Percentiles rank a stretch among this genome's conserved stretches.
These are phyloP conservation scores for Ceyx erithaca DNA, from an alignment of 2,797 vertebrate species.

Conservation along the genomic window DNA sequence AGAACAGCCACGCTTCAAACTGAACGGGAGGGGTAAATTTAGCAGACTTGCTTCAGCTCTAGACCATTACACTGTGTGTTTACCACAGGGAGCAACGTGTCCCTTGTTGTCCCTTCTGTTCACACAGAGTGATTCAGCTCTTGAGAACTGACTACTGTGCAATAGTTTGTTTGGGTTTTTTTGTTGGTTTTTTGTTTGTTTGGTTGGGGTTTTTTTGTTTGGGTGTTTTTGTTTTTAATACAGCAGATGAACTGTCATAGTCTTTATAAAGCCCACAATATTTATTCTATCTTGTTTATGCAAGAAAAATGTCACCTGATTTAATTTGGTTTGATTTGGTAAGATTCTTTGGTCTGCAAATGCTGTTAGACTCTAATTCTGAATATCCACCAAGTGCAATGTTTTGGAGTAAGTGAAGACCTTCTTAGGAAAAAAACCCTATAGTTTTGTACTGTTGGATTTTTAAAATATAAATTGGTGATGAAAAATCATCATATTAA, in stretches of 20 bases:
- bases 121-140: constrained; percentile 36
- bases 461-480: not conserved
- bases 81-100: not conserved
- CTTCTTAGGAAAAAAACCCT: not conserved
- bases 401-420: not conserved
- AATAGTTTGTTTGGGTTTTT: not conserved
- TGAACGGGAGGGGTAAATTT: not conserved
- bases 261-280: not conserved
- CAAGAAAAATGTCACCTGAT: not conserved
- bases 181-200: not conserved
- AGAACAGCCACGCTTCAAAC: not conserved
- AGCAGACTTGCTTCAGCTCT: not conserved
- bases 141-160: not conserved
- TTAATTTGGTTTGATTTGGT: not conserved
- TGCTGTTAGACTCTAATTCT: not conserved
- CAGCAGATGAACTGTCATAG: not conserved
- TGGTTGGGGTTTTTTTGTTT: not conserved
- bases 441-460: not conserved
- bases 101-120: not conserved
- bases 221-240: not conserved
- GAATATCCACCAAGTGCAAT: not conserved
- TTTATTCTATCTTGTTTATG: constrained; percentile 18
- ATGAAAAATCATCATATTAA: not conserved
- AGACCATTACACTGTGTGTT: not conserved
- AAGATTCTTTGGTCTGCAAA: not conserved